Conservation (phyloP, 1,140 invertebrate species). For the Maconellicoccus hirsutus region DNA sequence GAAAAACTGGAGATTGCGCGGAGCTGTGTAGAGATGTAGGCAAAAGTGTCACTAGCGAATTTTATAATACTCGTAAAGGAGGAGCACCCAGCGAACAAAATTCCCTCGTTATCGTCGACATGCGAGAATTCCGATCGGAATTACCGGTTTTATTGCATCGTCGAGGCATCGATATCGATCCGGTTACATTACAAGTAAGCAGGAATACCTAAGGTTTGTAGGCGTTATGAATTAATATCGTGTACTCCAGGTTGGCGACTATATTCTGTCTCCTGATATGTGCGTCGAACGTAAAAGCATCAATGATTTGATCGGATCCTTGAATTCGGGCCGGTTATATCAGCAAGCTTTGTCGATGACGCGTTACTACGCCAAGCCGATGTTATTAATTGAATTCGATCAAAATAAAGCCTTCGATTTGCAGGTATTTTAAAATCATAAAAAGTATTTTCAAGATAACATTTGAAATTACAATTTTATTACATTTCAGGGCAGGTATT, state of each 20-base stretch:
- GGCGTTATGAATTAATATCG: slow-evolving; percentile 2
- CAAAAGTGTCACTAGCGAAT: slow-evolving; percentile 33
- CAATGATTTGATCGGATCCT: slow-evolving; percentile 90
- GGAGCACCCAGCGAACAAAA: slow-evolving; percentile 36
- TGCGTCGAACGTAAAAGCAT: slow-evolving; percentile 95
- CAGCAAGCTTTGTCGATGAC: slow-evolving; percentile 87
- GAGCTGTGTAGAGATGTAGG: slow-evolving; percentile 42
- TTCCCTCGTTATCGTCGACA: slow-evolving; percentile 80
- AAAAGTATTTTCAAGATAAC: not conserved
- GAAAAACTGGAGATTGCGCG: slow-evolving; percentile 59
- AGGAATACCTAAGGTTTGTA: not conserved
- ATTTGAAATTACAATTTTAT: slow-evolving; percentile 24
- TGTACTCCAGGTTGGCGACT: slow-evolving; percentile 69
- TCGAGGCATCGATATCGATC: slow-evolving; percentile 84
- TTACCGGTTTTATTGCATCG: slow-evolving; percentile 87
- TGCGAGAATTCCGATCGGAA: slow-evolving; percentile 95
- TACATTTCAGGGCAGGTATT: slow-evolving; percentile 55
- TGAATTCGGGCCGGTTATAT: slow-evolving; percentile 89
- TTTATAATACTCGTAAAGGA: slow-evolving; percentile 50
- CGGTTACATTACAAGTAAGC: slow-evolving; percentile 70
- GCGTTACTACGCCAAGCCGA: slow-evolving; percentile 71
- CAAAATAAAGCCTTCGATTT: slow-evolving; percentile 82
- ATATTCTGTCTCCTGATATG: slow-evolving; percentile 91
- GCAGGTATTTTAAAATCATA: slow-evolving; percentile 46
- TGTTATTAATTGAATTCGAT: slow-evolving; percentile 95